Conservation (phyloP, 2,888 invertebrate species). For the Ennomos erosarius region DNA sequence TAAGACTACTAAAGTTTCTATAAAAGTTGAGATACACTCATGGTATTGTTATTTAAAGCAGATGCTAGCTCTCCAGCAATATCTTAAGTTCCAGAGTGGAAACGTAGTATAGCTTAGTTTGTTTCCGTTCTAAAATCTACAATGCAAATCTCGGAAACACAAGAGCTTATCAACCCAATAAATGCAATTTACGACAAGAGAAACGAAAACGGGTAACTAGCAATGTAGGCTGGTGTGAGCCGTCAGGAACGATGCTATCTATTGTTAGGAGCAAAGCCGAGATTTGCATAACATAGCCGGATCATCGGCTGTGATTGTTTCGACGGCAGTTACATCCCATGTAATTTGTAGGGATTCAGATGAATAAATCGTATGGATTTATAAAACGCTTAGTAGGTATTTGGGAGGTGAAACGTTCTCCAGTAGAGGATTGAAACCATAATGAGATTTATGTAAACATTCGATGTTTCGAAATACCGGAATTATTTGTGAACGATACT, state of each 20-base stretch:
- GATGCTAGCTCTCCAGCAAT: too few species aligned
- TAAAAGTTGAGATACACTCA: too few species aligned
- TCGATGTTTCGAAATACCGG: too few species aligned
- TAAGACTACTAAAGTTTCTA: too few species aligned
- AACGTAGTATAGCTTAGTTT: background rate
- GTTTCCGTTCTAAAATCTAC: slow-evolving; percentile 14
- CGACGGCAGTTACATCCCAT: slow-evolving; percentile 72
- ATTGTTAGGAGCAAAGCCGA: slow-evolving; percentile 73
- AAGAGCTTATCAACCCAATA: slow-evolving; percentile 44
- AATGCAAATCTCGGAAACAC: slow-evolving; percentile 29
- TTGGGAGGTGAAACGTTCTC: slow-evolving; percentile 29
- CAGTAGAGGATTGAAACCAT: slow-evolving; percentile 1
- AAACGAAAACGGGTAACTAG: slow-evolving; percentile 53
- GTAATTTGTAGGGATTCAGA: slow-evolving; percentile 78
- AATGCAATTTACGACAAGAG: slow-evolving; percentile 56
- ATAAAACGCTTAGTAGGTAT: slow-evolving; percentile 47
- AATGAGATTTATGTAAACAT: slow-evolving; percentile 1
- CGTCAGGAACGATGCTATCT: slow-evolving; percentile 65
- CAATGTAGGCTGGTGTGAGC: slow-evolving; percentile 45
- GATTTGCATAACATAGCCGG: slow-evolving; percentile 80
- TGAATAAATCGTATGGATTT: slow-evolving; percentile 68
- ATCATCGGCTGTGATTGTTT: slow-evolving; percentile 80
- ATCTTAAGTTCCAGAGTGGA: too few species aligned
- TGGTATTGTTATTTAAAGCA: too few species aligned
- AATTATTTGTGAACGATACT: too few species aligned